Evolutionary conservation across 2,113 vertebrate genomes (phyloP).

Genomic region (Noctilio leporinus): DNA sequence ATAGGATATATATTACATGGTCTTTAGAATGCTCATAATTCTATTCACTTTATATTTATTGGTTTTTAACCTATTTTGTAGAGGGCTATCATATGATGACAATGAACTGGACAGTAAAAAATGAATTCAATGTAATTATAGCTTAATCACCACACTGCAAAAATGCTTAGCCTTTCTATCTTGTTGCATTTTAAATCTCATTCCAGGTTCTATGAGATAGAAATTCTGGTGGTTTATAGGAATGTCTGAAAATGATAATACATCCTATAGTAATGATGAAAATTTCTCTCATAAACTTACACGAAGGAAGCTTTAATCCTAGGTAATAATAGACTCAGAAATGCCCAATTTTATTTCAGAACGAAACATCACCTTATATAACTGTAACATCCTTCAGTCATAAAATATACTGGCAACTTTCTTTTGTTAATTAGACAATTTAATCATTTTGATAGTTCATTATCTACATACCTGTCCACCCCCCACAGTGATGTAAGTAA

Average conservation of each 20-base stretch:
- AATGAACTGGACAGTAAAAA: background rate
- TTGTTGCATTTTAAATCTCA: background rate
- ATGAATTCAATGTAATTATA: background rate
- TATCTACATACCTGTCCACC: background rate
- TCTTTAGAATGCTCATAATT: background rate
- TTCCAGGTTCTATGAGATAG: background rate
- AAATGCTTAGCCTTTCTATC: background rate
- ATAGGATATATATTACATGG: background rate
- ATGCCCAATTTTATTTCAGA: background rate
- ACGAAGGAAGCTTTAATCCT: background rate
- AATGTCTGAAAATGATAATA: background rate
- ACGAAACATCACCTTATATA: background rate
- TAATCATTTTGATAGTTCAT: background rate
- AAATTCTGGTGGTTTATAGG: background rate
- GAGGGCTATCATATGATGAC: background rate
- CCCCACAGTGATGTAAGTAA: background rate
- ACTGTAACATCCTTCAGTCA: background rate
- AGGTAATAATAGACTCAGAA: background rate
- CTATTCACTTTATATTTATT: background rate
- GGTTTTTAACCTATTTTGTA: background rate
- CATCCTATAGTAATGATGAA: background rate
- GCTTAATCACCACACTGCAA: background rate
- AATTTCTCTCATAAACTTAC: background rate
- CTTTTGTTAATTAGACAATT: background rate
- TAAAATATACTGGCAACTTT: background rate